Base-by-base conservation (phyloP, 1,140 invertebrate species). In the Cyclargus thomasi region DNA sequence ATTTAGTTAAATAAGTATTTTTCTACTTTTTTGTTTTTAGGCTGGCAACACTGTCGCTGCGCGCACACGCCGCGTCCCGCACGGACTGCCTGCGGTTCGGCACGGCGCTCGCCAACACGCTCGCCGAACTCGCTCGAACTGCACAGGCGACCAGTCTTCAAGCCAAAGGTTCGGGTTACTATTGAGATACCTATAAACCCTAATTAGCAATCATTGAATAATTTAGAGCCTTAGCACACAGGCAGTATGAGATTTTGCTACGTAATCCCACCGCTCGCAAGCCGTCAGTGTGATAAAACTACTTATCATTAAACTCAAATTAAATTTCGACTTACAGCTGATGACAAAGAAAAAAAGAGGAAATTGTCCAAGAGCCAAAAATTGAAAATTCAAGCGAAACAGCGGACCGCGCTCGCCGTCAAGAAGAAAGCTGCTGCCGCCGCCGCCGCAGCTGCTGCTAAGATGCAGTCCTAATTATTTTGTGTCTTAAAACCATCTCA, bases 351-450 rank as follows among this genome's bases (percentile, higher is more conserved):
- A 64, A 86, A 89, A 65, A 86, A 88, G 68, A 72, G 85, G 0
- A 90, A 90, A 62, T 70, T 90, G 16, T 90, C 87, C 0, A 90
- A 90, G 62, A 88, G 85, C 62, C 85, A 88, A 36, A 88, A 90
- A 55, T 75, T 81, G 63, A 85, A 90, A 69, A 86, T 90, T 16
- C 79, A 83, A 64, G 87, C 87, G 63, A 90, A 90, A 63, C 87
- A 88, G 67, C 74, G 85, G 6, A 90, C 87, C 2, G 87, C 87
- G 3, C 77, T 90, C 14, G 87, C 87, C 6, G 87, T 90, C 16
- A 90, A 90, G 72, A 90, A 90, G 83, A 90, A 90, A 75, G 87
- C 85, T 0, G 87, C 87, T 0, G 87, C 87, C 1, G 70, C 70
- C 5, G 87, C 87, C 8, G 86, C 86, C n/a, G 84, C 84, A 0